These are phyloP conservation scores for Hypotaenidia okinawae DNA, from an alignment of 2,797 vertebrate species.

Conservation along the genomic window DNA sequence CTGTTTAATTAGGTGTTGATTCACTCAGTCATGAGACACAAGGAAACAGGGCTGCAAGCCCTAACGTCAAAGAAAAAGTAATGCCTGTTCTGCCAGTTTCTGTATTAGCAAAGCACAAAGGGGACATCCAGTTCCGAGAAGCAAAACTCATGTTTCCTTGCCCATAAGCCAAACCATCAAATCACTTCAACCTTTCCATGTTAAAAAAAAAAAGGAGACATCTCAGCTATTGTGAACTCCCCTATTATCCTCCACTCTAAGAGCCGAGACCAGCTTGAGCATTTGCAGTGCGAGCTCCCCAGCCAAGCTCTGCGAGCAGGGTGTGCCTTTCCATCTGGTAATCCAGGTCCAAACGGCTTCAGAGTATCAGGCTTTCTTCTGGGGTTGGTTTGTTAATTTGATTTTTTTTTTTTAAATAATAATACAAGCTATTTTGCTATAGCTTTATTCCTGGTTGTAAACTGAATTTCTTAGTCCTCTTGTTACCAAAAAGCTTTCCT, in stretches of 20 bases:
- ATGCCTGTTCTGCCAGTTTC: constrained; percentile 76
- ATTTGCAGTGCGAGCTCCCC: not conserved
- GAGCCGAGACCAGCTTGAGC: not conserved
- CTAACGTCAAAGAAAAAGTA: constrained; percentile 70
- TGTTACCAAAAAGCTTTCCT: not conserved
- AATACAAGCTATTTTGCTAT: not conserved
- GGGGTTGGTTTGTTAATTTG: not conserved
- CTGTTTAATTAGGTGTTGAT: constrained; percentile 77
- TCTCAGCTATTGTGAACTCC: not conserved
- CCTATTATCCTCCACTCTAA: rapidly evolving
- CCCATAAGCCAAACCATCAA: constrained; percentile 22
- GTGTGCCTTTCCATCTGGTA: not conserved
- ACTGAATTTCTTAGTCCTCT: not conserved
- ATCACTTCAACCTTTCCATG: constrained; percentile 17
- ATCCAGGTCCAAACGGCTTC: not conserved
- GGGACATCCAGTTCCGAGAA: constrained; percentile 64
- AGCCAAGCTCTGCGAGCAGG: not conserved
- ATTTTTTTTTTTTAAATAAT: too few species aligned
- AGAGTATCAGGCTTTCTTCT: not conserved
- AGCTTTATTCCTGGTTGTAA: not conserved
- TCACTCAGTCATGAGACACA: constrained; percentile 78
- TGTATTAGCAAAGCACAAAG: constrained; percentile 64
- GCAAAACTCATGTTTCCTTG: constrained; percentile 50
- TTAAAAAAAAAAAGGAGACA: too few species aligned
- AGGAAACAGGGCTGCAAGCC: constrained; percentile 74